These are phyloP conservation scores for Pygoscelis adeliae DNA, from an alignment of 2,113 vertebrate genomes.

Conservation along the genomic window DNA sequence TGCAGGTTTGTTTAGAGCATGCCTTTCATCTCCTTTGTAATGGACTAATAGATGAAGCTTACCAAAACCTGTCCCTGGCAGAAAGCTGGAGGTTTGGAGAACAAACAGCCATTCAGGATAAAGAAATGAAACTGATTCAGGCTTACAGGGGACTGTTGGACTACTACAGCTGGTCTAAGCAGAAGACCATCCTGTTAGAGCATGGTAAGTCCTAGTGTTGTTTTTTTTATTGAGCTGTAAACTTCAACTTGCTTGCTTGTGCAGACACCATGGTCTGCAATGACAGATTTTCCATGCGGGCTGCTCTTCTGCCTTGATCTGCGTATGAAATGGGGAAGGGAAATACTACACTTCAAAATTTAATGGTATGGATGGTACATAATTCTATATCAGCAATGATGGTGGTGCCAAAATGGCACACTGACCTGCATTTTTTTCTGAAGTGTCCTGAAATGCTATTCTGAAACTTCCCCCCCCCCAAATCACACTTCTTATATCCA, in stretches of 20 bases:
- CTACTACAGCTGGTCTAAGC: conserved; percentile 84
- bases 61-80: conserved; percentile 75
- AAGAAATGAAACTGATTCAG: conserved; percentile 79
- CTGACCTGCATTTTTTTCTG: neutral
- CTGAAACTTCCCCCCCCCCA: neutral
- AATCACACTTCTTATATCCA: neutral
- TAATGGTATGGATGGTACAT: neutral
- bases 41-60: conserved; percentile 82
- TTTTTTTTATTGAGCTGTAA: neutral
- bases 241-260: neutral
- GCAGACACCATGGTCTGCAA: neutral
- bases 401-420: neutral
- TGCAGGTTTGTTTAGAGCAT: conserved; percentile 89
- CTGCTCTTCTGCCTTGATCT: neutral
- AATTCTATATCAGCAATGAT: neutral
- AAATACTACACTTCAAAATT: neutral
- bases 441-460: neutral
- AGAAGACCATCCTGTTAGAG: conserved; percentile 60
- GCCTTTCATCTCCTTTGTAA: conserved; percentile 84
- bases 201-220: conserved; percentile 70
- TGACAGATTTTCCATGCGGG: neutral
- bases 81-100: conserved; percentile 89
- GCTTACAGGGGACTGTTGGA: conserved; percentile 88
- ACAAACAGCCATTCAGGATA: conserved; percentile 70
- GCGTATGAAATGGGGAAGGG: neutral